Percentiles rank a stretch among this genome's conserved stretches.
phyloP scores from a whole-genome alignment of 2,113 vertebrate species.

The Onychostruthus taczanowskii region DNA sequence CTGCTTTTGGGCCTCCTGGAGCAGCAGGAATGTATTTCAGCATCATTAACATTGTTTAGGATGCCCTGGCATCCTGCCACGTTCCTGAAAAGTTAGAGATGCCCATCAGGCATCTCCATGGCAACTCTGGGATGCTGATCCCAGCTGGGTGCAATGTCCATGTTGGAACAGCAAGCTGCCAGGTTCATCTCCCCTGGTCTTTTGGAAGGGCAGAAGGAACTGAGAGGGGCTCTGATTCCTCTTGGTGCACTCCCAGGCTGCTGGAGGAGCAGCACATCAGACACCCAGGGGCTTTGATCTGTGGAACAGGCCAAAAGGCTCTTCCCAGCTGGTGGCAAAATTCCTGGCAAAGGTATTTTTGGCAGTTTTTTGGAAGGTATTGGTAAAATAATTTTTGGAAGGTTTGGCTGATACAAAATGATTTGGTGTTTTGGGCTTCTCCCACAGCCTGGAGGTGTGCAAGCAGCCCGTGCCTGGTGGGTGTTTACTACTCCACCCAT shows the following conservation, averaged over 20 bases:
- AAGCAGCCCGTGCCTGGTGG: background rate
- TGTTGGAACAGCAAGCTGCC: background rate
- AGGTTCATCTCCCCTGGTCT: background rate
- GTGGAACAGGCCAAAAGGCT: rapidly evolving
- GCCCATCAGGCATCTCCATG: background rate
- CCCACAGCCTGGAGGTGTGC: background rate
- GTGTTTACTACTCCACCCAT: background rate
- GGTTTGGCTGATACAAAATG: background rate
- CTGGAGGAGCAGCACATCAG: background rate
- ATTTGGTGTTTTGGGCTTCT: background rate
- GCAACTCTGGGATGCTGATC: background rate
- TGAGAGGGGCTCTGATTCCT: background rate
- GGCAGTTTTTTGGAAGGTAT: background rate
- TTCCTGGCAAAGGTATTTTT: background rate
- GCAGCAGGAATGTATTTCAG: background rate
- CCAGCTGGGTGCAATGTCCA: rapidly evolving
- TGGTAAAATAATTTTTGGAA: background rate
- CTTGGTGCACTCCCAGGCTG: background rate
- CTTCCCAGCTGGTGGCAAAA: background rate
- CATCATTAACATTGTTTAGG: background rate
- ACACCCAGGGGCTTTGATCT: rapidly evolving
- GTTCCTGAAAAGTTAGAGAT: background rate
- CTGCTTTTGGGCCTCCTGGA: background rate
- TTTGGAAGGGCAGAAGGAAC: background rate
- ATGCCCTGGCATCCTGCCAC: background rate